phyloP scores from a whole-genome alignment of 2,888 invertebrate species.

The Ceramica pisi region DNA sequence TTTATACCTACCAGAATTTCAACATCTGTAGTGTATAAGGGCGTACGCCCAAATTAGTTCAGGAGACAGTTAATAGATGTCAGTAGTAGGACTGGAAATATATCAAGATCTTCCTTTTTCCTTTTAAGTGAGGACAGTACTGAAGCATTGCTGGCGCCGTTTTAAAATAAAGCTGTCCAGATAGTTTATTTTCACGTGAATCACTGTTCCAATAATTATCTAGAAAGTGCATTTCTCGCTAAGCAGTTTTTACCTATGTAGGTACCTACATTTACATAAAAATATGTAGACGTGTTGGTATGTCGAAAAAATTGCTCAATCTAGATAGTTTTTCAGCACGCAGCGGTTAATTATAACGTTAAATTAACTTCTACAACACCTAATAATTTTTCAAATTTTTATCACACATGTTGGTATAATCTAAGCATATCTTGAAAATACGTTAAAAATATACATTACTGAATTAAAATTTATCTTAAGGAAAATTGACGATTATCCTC shows the following conservation, averaged over 20 bases:
- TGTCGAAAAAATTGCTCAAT: background rate
- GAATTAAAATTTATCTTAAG: background rate
- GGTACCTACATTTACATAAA: background rate
- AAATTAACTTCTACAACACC: background rate
- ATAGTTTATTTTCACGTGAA: background rate
- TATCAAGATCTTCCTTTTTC: background rate
- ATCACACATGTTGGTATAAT: background rate
- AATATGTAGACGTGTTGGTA: slow-evolving; percentile 10
- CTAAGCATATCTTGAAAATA: background rate
- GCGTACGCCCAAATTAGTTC: background rate
- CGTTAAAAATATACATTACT: background rate
- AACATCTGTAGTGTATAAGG: background rate
- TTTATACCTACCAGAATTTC: no score
- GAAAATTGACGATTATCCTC: background rate
- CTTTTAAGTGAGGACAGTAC: background rate
- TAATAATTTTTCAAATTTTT: background rate
- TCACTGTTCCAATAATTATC: background rate
- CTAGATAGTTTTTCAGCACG: background rate
- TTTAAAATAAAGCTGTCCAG: background rate
- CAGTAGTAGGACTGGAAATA: background rate
- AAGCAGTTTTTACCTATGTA: background rate
- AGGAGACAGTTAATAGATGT: background rate
- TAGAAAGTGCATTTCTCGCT: background rate
- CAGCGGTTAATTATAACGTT: background rate
- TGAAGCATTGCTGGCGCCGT: background rate